Evolutionary conservation across 37 sponge, comb jelly and placozoan species (phyloP).

Genomic region (Ianthella basta): DNA sequence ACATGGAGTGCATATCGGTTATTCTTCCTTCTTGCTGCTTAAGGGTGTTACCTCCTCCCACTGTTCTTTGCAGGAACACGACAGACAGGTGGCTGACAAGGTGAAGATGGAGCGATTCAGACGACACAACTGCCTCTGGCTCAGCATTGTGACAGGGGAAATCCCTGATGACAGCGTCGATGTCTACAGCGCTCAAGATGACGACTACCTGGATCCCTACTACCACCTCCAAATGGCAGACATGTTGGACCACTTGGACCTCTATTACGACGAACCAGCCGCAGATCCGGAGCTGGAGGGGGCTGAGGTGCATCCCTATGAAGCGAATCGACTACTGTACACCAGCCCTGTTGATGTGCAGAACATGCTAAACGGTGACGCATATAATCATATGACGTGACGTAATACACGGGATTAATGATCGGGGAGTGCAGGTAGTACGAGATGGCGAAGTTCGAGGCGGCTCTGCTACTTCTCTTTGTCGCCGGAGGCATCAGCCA

Average conservation of each 20-base stretch:
- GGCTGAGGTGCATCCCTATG: constrained; percentile 2
- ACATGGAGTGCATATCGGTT: too few relatives aligned
- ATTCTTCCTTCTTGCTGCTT: too few relatives aligned
- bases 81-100: constrained; percentile 73
- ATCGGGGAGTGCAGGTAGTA: too few relatives aligned
- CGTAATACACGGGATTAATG: too few relatives aligned
- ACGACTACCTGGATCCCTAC: constrained; percentile 70
- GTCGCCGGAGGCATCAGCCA: too few relatives aligned
- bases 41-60: too few relatives aligned
- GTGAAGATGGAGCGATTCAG: constrained; percentile 77
- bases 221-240: constrained; percentile 66
- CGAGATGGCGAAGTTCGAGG: too few relatives aligned
- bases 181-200: constrained; percentile 47
- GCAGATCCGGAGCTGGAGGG: background rate
- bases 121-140: constrained; percentile 91
- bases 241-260: constrained; percentile 39
- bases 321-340: background rate
- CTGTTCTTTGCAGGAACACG: constrained; percentile 56
- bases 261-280: constrained; percentile 10
- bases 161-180: constrained; percentile 33
- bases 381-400: too few relatives aligned
- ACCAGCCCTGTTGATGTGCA: constrained; percentile 11
- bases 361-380: background rate
- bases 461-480: too few relatives aligned
- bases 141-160: constrained; percentile 84